Evolutionary conservation across 2,113 vertebrate species (phyloP), one percentile per base, ranked within the genome.

Genomic region (Tamias sibiricus): DNA sequence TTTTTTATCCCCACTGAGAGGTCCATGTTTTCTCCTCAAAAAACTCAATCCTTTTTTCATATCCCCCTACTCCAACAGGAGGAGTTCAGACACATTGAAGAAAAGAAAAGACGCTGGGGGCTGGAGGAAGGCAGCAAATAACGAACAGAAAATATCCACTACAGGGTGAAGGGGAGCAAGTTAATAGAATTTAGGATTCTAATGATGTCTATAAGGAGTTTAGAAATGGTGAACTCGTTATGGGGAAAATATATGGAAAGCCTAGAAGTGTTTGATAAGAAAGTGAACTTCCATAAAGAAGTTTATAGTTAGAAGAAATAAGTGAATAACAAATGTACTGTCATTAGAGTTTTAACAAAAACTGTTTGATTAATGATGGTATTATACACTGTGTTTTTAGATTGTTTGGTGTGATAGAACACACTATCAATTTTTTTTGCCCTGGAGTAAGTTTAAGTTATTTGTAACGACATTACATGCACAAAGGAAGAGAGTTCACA

Each of bases 401-500:
- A 75, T 13, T n/a, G 2, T 72, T 62, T 6, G 37, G 6, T 11
- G 1, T 87, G 90, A 97, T 94, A 44, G 68, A 93, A 95, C 22
- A 96, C 81, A 64, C 22, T 54, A n/a, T 74, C 49, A 69, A 30
- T 12, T n/a, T 4, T 32, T 95, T 95, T 98, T 95, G 16, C 94
- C 35, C 30, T 59, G 62, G 22, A 57, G 16, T 44, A 79, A 68
- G 91, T 97, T 94, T 44, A 90, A 92, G 89, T 80, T n/a, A 84
- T 75, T 62, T 96, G 59, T 12, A 94, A 71, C 66, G 89, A 66
- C 68, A 94, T 4, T 44, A 95, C 37, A 0, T 49, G 5, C 6
- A 47, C 69, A 62, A 92, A 64, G 79, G 44, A 84, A 72, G 10
- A 44, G 72, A 89, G 69, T 49, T 10, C 8, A 14, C 14, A 14